Conservation (phyloP, 1,140 invertebrate species). For the Leptopilina boulardi region DNA sequence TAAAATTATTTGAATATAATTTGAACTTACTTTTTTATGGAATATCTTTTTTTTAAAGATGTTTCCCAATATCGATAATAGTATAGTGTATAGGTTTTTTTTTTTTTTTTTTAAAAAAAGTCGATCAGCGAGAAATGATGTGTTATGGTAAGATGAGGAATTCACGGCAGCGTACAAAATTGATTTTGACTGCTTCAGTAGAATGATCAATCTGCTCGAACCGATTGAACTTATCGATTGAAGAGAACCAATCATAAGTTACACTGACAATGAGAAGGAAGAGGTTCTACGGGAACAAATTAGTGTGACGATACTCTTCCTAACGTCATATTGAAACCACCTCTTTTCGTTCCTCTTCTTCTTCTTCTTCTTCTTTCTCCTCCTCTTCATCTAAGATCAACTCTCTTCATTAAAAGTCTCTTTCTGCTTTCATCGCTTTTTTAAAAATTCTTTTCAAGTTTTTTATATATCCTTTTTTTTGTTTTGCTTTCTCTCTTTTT, state of each 20-base stretch:
- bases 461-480: conserved; percentile 37
- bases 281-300: conserved; percentile 39
- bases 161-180: conserved; percentile 45
- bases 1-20: neutral
- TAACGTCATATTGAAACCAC: conserved; percentile 13
- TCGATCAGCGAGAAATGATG: conserved; percentile 1
- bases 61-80: neutral
- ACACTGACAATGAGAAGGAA: conserved; percentile 15
- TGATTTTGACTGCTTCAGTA: conserved; percentile 48
- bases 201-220: conserved; percentile 48
- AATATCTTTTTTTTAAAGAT: conserved; percentile 20
- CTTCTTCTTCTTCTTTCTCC: too few relatives aligned
- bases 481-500: conserved; percentile 30
- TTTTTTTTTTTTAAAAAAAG: neutral
- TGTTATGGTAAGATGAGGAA: conserved; percentile 50
- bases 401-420: conserved; percentile 42
- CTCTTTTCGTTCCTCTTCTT: neutral
- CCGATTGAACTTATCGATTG: conserved; percentile 41
- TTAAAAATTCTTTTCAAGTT: conserved; percentile 16
- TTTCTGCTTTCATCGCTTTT: conserved; percentile 34
- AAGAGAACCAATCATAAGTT: conserved; percentile 6
- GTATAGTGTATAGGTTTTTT: too few relatives aligned
- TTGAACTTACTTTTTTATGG: conserved; percentile 8
- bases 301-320: conserved; percentile 34
- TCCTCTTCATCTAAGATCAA: conserved; percentile 13